Evolutionary conservation across 2,113 vertebrate species (phyloP).

Genomic region (Piprites chloris): DNA sequence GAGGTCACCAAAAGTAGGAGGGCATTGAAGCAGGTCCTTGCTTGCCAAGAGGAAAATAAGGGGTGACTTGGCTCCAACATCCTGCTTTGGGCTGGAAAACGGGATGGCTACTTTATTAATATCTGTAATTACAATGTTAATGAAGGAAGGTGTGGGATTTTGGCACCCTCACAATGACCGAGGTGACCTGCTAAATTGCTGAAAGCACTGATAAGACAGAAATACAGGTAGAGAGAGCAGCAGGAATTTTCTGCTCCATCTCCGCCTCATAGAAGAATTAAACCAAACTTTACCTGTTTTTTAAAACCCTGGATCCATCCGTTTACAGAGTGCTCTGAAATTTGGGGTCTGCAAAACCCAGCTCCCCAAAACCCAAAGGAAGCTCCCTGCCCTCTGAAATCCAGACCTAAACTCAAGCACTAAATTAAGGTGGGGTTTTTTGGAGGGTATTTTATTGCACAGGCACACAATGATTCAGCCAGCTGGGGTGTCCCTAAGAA

Average conservation of each 20-base stretch:
- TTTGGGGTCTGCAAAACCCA: background rate
- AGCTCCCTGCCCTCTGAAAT: background rate
- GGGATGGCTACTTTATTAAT: background rate
- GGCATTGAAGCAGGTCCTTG: fast-evolving
- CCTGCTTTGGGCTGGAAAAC: background rate
- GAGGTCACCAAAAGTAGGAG: background rate
- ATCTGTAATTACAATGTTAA: background rate
- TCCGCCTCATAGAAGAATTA: background rate
- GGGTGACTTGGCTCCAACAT: background rate
- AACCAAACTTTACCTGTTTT: fast-evolving
- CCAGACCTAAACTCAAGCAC: background rate
- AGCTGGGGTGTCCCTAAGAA: background rate
- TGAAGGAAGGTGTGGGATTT: background rate
- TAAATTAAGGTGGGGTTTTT: background rate
- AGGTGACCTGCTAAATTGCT: background rate
- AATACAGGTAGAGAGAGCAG: background rate
- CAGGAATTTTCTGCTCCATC: background rate
- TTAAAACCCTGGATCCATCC: background rate
- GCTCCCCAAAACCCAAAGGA: background rate
- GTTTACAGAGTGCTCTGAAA: background rate
- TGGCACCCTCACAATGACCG: background rate
- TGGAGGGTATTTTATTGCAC: background rate
- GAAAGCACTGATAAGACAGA: background rate
- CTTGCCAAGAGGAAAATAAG: background rate
- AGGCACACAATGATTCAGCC: background rate